These are phyloP conservation scores for Psammodynastes pulverulentus DNA, from an alignment of 2,113 vertebrate species.

Conservation along the genomic window DNA sequence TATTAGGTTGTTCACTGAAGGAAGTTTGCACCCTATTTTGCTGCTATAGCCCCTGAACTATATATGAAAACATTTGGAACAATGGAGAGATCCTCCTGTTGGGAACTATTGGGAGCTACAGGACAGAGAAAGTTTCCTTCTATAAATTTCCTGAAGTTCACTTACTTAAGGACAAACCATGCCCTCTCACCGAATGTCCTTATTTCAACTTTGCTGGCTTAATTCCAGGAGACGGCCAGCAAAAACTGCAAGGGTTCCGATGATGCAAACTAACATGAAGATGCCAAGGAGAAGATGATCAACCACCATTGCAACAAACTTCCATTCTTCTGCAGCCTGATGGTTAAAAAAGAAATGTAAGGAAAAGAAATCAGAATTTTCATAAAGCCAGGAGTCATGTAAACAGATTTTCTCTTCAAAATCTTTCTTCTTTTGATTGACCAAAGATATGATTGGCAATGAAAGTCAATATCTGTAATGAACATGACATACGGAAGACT, in stretches of 20 bases:
- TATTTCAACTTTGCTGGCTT: conserved; percentile 79
- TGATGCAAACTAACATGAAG: conserved; percentile 94
- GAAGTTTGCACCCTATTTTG: neutral
- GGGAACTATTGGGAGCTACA: neutral
- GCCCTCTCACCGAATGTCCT: neutral
- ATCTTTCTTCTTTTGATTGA: neutral
- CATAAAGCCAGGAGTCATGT: neutral
- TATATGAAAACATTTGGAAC: neutral
- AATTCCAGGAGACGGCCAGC: conserved; percentile 94
- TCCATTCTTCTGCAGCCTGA: conserved; percentile 97
- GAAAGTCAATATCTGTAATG: neutral
- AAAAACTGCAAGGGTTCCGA: conserved; percentile 92
- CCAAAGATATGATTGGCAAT: neutral
- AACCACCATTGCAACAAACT: conserved; percentile 97
- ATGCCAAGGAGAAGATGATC: conserved; percentile 95
- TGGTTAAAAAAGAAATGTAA: conserved; percentile 41
- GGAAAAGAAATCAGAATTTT: conserved; percentile 13
- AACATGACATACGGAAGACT: neutral
- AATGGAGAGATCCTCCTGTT: neutral
- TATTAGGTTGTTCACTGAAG: neutral
- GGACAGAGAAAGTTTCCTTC: neutral
- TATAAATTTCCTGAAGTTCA: neutral
- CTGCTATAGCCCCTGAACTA: neutral
- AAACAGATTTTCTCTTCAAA: neutral
- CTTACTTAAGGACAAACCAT: neutral